phyloP scores from a whole-genome alignment of 1,140 invertebrate species.

The Penaeus indicus region DNA sequence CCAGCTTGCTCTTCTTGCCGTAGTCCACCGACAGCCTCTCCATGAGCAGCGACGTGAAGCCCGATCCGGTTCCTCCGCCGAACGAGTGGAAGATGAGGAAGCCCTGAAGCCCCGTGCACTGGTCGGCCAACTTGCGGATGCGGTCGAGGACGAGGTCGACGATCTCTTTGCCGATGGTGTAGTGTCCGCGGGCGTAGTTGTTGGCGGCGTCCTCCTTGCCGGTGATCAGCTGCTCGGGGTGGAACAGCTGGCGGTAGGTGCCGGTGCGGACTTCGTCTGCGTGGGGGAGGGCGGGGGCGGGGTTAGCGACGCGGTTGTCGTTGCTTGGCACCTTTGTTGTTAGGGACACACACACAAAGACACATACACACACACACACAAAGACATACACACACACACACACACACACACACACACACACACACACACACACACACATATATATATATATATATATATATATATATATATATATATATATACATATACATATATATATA shows the following conservation, averaged over 20 bases:
- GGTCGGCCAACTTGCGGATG: slow-evolving; percentile 16
- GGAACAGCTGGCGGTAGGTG: slow-evolving; percentile 25
- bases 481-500: not conserved
- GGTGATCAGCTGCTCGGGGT: slow-evolving; percentile 24
- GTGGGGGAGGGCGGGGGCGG: too few species aligned
- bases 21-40: slow-evolving; percentile 24
- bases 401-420: not conserved
- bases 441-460: not conserved
- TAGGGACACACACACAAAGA: not conserved
- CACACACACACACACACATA: not conserved
- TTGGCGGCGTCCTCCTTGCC: slow-evolving; percentile 5
- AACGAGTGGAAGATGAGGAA: slow-evolving; percentile 28
- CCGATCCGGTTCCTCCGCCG: not conserved
- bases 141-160: slow-evolving; percentile 17
- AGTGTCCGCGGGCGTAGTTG: slow-evolving; percentile 11
- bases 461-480: not conserved
- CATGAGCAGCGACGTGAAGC: slow-evolving; percentile 2
- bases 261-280: slow-evolving; percentile 13
- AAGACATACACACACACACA: not conserved
- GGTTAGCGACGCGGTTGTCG: not conserved
- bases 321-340: not conserved
- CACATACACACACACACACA: not conserved
- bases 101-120: slow-evolving; percentile 18
- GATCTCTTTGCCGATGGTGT: slow-evolving; percentile 27
- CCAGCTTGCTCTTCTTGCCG: slow-evolving; percentile 24